Evolutionary conservation across 2,797 vertebrate genomes (phyloP), one percentile per base, ranked within the genome.

Genomic region (Diplodus sargus): DNA sequence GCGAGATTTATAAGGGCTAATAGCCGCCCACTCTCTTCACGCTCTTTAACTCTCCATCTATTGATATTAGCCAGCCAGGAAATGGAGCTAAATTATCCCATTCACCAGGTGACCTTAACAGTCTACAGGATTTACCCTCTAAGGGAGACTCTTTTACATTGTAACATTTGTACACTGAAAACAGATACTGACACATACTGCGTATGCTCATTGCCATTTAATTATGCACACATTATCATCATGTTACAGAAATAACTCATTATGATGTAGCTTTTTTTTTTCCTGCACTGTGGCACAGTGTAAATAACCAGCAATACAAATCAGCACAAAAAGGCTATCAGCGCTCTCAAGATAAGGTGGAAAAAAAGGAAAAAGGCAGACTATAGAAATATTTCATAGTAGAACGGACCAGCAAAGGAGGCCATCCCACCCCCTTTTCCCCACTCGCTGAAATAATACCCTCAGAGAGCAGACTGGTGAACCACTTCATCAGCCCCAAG

Each of bases 11-110:
- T 83, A 83, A 76, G 64, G 25, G 71, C 71, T 89, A 89, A 91
- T 85, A 82, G 82, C 81, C 47, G 3, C 74, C 84, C 74, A 82
- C 86, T 83, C 53, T 79, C 79, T 88, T 88, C 86, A 88, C 52
- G 70, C 88, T 92, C 86, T 84, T 90, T 90, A 91, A 83, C 81
- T 87, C 82, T 84, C 84, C 79, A 89, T 91, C 82, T 88, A 90
- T 86, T 90, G 89, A 88, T 89, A 85, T 88, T 86, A 92, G 78
- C 77, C 70, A 75, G 74, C 67, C 62, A 88, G 89, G 84, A 90
- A 93, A 88, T 91, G 14, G 83, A 87, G 78, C 87, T 90, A 89
- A 92, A 94, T 91, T 69, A 91, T 87, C 76, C 84, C 81, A 85
- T 89, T 91, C 87, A 90, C 61, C 14, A 30, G 63, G 54, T 84